These are phyloP conservation scores for Aplocera efformata DNA, from an alignment of 2,888 invertebrate species.

Conservation along the genomic window DNA sequence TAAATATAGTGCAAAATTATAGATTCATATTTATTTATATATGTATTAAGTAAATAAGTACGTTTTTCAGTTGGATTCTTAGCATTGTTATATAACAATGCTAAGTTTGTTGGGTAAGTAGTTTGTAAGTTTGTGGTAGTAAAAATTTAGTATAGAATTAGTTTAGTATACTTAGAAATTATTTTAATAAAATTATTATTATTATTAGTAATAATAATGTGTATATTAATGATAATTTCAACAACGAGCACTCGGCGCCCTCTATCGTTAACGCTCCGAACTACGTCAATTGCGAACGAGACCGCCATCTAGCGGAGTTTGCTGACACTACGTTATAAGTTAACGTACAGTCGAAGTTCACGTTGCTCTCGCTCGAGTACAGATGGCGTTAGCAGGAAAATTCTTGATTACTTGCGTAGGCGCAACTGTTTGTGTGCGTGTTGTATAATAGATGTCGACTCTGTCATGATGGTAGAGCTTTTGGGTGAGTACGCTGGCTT, in stretches of 20 bases:
- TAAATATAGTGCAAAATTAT: too few relatives aligned
- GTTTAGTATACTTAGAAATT: too few relatives aligned
- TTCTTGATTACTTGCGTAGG: conserved; percentile 33
- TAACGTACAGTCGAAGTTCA: background rate
- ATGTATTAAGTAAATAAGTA: background rate
- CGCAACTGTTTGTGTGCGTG: conserved; percentile 17
- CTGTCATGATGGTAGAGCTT: conserved; percentile 6
- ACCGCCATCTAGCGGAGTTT: conserved; percentile 41
- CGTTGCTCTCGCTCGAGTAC: conserved; percentile 14
- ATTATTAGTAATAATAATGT: conserved; percentile 1
- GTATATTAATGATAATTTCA: background rate
- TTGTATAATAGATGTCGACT: conserved; percentile 1
- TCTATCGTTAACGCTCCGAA: conserved; percentile 34
- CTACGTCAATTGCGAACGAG: conserved; percentile 10
- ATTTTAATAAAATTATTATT: background rate
- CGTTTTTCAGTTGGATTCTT: too few relatives aligned
- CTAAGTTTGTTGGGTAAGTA: too few relatives aligned
- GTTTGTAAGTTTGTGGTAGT: too few relatives aligned
- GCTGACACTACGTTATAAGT: conserved; percentile 26
- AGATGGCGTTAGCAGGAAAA: conserved; percentile 54
- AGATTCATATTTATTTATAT: too few relatives aligned
- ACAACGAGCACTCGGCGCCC: conserved; percentile 31
- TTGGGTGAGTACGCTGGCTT: conserved; percentile 12
- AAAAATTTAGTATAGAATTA: too few relatives aligned
- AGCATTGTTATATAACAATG: too few relatives aligned